A percentile compares a stretch with the other conserved stretches of the same genome.
These are phyloP conservation scores for Kryptopterus vitreolus DNA, from an alignment of 2,797 vertebrate genomes.

Conservation along the genomic window DNA sequence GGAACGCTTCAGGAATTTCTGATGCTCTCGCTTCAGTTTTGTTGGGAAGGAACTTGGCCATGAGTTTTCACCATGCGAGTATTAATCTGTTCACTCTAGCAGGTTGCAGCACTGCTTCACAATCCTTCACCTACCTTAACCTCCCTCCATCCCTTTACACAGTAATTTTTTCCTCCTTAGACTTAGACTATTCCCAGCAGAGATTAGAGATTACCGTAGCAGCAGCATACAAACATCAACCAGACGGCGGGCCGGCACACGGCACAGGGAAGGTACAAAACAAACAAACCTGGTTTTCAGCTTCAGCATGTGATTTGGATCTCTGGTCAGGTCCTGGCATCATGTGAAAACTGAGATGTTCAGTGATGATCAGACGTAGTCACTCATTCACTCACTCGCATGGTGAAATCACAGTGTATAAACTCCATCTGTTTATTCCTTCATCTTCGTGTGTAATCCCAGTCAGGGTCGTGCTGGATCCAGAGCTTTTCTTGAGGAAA, in stretches of 20 bases:
- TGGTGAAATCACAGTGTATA: neutral
- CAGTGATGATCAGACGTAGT: neutral
- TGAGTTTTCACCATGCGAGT: neutral
- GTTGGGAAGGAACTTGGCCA: neutral
- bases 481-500: neutral
- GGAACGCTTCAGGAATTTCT: neutral
- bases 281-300: conserved; percentile 11
- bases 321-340: neutral
- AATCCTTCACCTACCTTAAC: too few species aligned
- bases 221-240: conserved; percentile 31
- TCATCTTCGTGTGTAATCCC: neutral
- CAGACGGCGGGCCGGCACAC: neutral
- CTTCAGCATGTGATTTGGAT: neutral
- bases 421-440: neutral
- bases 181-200: conserved; percentile 32
- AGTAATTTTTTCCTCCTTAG: neutral
- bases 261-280: neutral
- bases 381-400: too few species aligned
- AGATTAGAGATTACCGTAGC: conserved; percentile 39
- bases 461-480: conserved; percentile 1
- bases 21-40: neutral
- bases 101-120: conserved; percentile 10
- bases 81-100: conserved; percentile 27
- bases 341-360: neutral
- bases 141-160: too few species aligned